Conservation (phyloP, 2,888 invertebrate species). For the Phytoseiulus persimilis region DNA sequence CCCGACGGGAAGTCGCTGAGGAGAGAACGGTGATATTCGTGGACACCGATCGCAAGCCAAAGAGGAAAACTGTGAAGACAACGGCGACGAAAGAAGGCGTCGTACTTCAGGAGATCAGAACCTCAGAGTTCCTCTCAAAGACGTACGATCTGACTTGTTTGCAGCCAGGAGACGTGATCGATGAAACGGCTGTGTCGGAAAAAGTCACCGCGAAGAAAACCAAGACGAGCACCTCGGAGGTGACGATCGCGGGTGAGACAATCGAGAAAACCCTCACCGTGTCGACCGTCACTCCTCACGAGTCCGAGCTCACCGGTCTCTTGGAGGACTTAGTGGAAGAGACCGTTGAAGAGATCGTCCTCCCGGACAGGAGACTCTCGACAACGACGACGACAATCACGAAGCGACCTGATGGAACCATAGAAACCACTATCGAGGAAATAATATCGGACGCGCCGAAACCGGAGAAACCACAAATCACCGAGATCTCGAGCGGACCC, state of each 20-base stretch:
- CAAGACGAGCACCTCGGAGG: background rate
- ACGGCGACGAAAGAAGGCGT: constrained; percentile 15
- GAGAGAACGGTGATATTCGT: background rate
- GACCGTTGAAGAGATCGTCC: background rate
- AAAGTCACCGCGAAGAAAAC: background rate
- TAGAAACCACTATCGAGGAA: constrained; percentile 14
- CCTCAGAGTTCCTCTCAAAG: background rate
- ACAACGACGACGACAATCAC: constrained; percentile 9
- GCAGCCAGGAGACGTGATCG: constrained; percentile 6
- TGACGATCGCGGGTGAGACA: background rate
- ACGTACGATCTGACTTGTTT: background rate
- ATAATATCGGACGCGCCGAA: background rate
- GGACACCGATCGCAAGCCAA: background rate
- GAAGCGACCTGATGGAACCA: constrained; percentile 12
- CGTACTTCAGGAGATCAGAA: background rate
- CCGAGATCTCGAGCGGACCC: background rate
- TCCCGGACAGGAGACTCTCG: background rate
- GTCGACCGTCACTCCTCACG: background rate
- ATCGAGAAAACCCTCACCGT: background rate
- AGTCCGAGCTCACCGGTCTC: background rate
- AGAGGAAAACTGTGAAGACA: background rate
- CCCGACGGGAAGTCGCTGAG: background rate
- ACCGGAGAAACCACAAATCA: background rate
- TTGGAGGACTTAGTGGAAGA: background rate
- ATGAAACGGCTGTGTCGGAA: background rate